phyloP scores from a whole-genome alignment of 2,113 vertebrate genomes.

The Anseranas semipalmata region DNA sequence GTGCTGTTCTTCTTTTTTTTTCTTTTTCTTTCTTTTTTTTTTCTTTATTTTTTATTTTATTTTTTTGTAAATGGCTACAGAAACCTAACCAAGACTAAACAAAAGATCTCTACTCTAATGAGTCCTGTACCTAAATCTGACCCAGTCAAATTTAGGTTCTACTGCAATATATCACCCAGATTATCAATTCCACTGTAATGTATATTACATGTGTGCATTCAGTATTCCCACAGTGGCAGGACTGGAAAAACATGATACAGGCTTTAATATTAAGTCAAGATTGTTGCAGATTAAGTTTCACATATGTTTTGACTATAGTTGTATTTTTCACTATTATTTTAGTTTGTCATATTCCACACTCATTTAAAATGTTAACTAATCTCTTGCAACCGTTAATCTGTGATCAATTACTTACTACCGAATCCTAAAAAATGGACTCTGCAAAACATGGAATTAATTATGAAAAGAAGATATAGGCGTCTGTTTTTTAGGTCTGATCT shows the following conservation, averaged over 20 bases:
- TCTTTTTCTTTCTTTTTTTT: not conserved
- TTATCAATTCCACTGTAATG: not conserved
- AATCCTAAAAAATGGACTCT: not conserved
- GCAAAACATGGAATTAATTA: not conserved
- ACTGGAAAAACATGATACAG: not conserved
- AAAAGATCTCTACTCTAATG: not conserved
- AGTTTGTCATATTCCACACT: not conserved
- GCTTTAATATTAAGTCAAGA: slow-evolving; percentile 36
- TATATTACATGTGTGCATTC: not conserved
- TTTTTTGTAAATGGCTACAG: not conserved
- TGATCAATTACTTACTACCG: not conserved
- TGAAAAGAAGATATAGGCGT: not conserved
- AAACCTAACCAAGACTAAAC: not conserved
- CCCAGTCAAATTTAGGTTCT: not conserved
- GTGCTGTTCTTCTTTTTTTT: not conserved
- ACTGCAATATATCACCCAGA: not conserved
- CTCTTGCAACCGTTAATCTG: slow-evolving; percentile 17
- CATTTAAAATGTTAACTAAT: slow-evolving; percentile 26
- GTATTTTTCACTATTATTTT: slow-evolving; percentile 6
- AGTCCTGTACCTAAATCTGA: not conserved
- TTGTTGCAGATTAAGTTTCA: slow-evolving; percentile 35
- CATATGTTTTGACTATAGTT: slow-evolving; percentile 29
- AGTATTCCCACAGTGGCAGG: not conserved
- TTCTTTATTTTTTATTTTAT: not conserved
- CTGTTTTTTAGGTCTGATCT: not conserved